phyloP scores from a whole-genome alignment of 2,888 invertebrate genomes.

The Bursaphelenchus okinawaensis region DNA sequence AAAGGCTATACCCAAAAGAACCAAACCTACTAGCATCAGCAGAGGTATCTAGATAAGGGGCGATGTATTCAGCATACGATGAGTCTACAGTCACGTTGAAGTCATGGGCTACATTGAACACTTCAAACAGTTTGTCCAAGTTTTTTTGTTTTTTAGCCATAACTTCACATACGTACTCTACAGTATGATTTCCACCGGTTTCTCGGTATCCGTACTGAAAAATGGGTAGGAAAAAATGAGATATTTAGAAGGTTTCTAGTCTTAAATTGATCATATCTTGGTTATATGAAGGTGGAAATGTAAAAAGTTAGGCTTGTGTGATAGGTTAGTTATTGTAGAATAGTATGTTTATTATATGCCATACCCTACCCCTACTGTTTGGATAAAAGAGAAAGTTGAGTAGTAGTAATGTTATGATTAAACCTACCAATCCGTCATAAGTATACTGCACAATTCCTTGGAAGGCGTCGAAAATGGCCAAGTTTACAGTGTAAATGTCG shows the following conservation, averaged over 20 bases:
- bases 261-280: background rate
- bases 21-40: too few relatives aligned
- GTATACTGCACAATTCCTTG: constrained; percentile 54
- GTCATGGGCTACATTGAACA: background rate
- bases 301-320: too few relatives aligned
- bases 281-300: background rate
- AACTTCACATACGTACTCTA: background rate
- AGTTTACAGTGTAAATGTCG: constrained; percentile 27
- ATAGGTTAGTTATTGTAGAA: too few relatives aligned
- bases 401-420: too few relatives aligned
- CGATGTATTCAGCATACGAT: too few relatives aligned
- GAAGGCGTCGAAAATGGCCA: constrained; percentile 34
- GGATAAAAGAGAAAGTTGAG: too few relatives aligned
- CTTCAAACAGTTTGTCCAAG: background rate
- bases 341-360: too few relatives aligned
- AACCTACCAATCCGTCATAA: constrained; percentile 42
- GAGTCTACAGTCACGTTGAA: too few relatives aligned
- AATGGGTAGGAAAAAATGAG: background rate
- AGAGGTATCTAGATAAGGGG: too few relatives aligned
- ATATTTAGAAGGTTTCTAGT: too few relatives aligned
- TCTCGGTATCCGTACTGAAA: background rate
- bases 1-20: too few relatives aligned
- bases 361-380: too few relatives aligned
- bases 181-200: background rate
- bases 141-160: background rate